phyloP scores from a whole-genome alignment of 2,888 invertebrate species.

The Xanthorhoe spadicearia region DNA sequence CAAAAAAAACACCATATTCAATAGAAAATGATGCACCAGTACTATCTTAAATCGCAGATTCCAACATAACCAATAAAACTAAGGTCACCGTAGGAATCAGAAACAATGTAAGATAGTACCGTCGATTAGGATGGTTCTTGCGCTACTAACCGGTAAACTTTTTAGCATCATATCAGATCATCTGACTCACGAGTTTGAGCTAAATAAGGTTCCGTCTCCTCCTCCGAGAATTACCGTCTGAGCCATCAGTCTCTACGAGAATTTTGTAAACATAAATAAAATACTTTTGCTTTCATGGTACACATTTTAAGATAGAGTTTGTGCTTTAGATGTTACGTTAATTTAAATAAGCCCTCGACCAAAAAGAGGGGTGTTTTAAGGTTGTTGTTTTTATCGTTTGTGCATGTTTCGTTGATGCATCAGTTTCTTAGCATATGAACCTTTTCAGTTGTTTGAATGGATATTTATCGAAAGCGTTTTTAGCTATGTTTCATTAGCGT shows the following conservation, averaged over 20 bases:
- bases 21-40: constrained; percentile 23
- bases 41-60: constrained; percentile 33
- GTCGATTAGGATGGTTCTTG: constrained; percentile 41
- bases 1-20: too few relatives aligned
- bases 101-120: constrained; percentile 42
- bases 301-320: not conserved
- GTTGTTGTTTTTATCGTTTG: too few relatives aligned
- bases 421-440: too few relatives aligned
- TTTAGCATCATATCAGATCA: constrained; percentile 47
- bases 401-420: too few relatives aligned
- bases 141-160: constrained; percentile 48
- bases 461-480: not conserved
- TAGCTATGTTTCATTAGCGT: too few relatives aligned
- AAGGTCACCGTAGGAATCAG: constrained; percentile 40
- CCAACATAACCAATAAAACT: constrained; percentile 33
- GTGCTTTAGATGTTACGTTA: not conserved
- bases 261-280: constrained; percentile 21
- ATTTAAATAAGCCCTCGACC: too few relatives aligned
- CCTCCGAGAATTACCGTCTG: constrained; percentile 35
- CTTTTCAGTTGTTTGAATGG: not conserved
- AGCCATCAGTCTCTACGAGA: constrained; percentile 14
- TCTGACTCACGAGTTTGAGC: constrained; percentile 45
- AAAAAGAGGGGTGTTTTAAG: too few relatives aligned
- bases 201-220: constrained; percentile 43
- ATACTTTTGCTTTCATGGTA: constrained; percentile 30